Percentiles rank a stretch among this genome's conserved stretches.
Conservation (phyloP, 2,113 vertebrate genomes). For the Phycodurus eques region DNA sequence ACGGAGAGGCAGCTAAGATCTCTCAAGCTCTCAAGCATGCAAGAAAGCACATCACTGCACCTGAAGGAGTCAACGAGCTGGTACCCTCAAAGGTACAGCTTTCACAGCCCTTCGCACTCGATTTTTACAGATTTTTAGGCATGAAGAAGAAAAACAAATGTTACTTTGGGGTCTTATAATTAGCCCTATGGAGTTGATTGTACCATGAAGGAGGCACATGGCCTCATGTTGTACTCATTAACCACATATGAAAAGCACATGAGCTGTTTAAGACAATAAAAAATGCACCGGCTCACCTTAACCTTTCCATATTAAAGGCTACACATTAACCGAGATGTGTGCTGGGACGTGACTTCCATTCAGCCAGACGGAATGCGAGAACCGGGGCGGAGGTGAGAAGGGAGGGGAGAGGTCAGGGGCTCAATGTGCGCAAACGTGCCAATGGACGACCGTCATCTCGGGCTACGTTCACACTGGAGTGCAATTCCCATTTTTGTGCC, state of each 20-base stretch:
- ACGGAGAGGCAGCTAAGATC: constrained; percentile 48
- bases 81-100: neutral
- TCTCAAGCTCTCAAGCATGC: neutral
- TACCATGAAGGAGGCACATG: neutral
- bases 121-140: neutral
- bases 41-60: neutral
- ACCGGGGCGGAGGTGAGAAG: constrained; percentile 32
- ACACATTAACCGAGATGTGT: constrained; percentile 52
- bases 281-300: constrained; percentile 15
- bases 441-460: constrained; percentile 42
- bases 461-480: no score
- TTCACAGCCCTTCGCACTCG: neutral
- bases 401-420: constrained; percentile 38
- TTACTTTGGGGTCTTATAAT: neutral
- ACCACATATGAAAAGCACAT: constrained; percentile 44
- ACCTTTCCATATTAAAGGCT: constrained; percentile 55
- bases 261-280: constrained; percentile 17
- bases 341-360: constrained; percentile 53
- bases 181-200: neutral
- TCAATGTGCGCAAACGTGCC: constrained; percentile 50
- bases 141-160: neutral
- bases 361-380: constrained; percentile 33
- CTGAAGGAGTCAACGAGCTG: neutral
- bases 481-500: neutral
- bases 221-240: constrained; percentile 48